Evolutionary conservation across 2,888 invertebrate genomes (phyloP).

Genomic region (Caenorhabditis sp.): DNA sequence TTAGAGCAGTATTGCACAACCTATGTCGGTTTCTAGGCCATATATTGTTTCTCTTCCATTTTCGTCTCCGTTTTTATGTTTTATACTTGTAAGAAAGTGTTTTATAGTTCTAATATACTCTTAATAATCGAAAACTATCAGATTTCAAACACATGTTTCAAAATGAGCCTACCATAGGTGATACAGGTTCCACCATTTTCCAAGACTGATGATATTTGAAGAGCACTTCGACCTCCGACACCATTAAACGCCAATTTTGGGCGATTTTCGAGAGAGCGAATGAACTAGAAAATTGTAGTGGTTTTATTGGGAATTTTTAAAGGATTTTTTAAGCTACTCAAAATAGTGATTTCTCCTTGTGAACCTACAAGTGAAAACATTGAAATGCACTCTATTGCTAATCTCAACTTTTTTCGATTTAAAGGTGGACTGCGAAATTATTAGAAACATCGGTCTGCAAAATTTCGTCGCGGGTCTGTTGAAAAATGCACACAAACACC

Average conservation of each 20-base stretch:
- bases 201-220: conserved; percentile 81
- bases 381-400: background rate
- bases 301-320: background rate
- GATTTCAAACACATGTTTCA: conserved; percentile 83
- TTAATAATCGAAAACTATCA: too few species aligned
- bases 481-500: too few species aligned
- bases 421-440: too few species aligned
- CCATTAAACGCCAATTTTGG: conserved; percentile 90
- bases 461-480: too few species aligned
- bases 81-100: too few species aligned
- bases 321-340: background rate
- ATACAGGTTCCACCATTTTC: conserved; percentile 81
- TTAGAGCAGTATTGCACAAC: too few species aligned
- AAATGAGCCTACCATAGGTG: conserved; percentile 92
- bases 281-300: conserved; percentile 17
- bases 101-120: too few species aligned
- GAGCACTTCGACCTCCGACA: conserved; percentile 87
- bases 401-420: too few species aligned
- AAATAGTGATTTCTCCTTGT: background rate
- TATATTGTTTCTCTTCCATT: too few species aligned
- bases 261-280: conserved; percentile 59
- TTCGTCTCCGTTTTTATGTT: too few species aligned
- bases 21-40: too few species aligned
- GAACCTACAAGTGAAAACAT: background rate
- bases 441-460: too few species aligned